phyloP scores from a whole-genome alignment of 2,888 invertebrate species.

The Metacarcinus magister region DNA sequence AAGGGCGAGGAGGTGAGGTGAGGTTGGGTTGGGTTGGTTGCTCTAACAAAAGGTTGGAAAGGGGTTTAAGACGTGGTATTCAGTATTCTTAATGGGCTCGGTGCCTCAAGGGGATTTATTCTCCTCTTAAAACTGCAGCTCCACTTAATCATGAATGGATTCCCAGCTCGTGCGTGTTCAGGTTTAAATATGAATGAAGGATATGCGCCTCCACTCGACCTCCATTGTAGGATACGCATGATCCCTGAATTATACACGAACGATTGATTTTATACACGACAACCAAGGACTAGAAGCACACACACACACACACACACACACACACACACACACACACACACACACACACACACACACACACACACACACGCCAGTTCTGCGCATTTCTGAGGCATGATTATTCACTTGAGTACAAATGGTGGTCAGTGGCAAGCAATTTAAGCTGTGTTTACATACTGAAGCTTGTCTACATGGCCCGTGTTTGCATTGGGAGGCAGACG shows the following conservation, averaged over 20 bases:
- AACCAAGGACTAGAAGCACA: background rate
- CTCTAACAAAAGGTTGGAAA: background rate
- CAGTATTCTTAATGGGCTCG: background rate
- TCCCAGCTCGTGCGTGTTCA: background rate
- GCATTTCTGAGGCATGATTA: background rate
- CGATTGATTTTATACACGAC: background rate
- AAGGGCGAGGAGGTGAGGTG: background rate
- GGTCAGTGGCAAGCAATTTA: background rate
- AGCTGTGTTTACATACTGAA: background rate
- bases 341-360: slow-evolving; percentile 17
- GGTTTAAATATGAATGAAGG: background rate
- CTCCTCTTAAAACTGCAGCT: background rate
- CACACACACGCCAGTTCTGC: background rate
- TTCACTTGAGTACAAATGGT: background rate
- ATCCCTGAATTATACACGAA: background rate
- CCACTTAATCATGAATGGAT: slow-evolving; percentile 35
- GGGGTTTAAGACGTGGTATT: background rate
- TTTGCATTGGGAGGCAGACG: background rate
- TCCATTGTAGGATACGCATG: background rate
- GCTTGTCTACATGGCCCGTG: background rate
- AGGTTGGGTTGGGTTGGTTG: background rate
- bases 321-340: slow-evolving; percentile 44
- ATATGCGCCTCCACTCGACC: background rate
- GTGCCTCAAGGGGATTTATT: background rate
- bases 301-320: background rate